These are phyloP conservation scores for Eurosta solidaginis DNA, from an alignment of 1,140 invertebrate species.

Conservation along the genomic window DNA sequence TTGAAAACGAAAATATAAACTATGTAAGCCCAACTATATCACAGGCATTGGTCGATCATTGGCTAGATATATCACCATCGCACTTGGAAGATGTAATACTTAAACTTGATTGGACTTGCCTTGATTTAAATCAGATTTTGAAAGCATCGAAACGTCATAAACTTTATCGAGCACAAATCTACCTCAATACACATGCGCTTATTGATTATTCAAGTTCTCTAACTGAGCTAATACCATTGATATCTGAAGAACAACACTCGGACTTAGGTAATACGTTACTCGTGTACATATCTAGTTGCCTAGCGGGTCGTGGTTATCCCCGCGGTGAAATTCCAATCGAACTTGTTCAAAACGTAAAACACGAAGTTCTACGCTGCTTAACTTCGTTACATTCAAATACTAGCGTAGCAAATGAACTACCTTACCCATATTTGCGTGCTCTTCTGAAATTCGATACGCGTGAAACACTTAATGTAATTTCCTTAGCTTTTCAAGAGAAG, in stretches of 20 bases:
- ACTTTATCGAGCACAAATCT: slow-evolving; percentile 86
- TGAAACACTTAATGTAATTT: slow-evolving; percentile 88
- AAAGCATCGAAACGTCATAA: slow-evolving; percentile 77
- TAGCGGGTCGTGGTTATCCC: slow-evolving; percentile 90
- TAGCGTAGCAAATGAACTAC: slow-evolving; percentile 69
- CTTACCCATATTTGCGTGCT: slow-evolving; percentile 80
- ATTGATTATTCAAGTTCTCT: slow-evolving; percentile 83
- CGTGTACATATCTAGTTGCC: slow-evolving; percentile 90
- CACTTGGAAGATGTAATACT: slow-evolving; percentile 80
- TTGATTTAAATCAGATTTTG: slow-evolving; percentile 88
- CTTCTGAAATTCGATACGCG: slow-evolving; percentile 84
- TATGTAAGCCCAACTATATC: slow-evolving; percentile 68
- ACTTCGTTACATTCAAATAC: slow-evolving; percentile 72
- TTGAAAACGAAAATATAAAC: slow-evolving; percentile 58
- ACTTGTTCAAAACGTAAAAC: slow-evolving; percentile 72
- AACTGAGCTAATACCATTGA: slow-evolving; percentile 71
- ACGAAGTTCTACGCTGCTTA: slow-evolving; percentile 71
- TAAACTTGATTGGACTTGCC: slow-evolving; percentile 78
- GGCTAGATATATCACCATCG: slow-evolving; percentile 64
- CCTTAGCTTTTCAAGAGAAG: slow-evolving; percentile 85
- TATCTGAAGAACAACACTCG: slow-evolving; percentile 54
- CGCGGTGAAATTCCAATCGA: slow-evolving; percentile 79
- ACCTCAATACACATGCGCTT: slow-evolving; percentile 85
- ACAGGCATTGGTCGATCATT: slow-evolving; percentile 69
- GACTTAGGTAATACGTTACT: slow-evolving; percentile 87